These are phyloP conservation scores for Rhopalosiphum padi DNA, from an alignment of 1,140 invertebrate species.

Conservation along the genomic window DNA sequence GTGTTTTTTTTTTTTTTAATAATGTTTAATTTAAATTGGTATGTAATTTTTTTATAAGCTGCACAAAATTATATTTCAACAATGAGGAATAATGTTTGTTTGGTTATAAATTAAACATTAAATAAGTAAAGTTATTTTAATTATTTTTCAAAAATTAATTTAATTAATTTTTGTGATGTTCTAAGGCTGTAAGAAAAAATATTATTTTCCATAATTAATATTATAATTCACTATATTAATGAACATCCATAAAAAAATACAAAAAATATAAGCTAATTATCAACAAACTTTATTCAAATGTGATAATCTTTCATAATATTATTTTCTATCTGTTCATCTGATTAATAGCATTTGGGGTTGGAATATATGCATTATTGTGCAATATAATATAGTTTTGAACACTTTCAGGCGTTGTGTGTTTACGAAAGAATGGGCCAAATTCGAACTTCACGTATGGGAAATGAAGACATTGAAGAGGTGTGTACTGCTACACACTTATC, in stretches of 20 bases:
- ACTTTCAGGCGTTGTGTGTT: conserved; percentile 33
- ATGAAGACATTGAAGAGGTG: conserved; percentile 49
- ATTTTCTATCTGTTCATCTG: neutral
- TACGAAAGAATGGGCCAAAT: conserved; percentile 36
- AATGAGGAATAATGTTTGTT: neutral
- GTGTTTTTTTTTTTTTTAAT: neutral
- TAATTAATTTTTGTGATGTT: neutral
- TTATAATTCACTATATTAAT: neutral
- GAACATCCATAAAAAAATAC: neutral
- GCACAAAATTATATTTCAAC: neutral
- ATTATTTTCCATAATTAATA: neutral
- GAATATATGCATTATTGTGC: neutral
- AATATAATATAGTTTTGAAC: neutral
- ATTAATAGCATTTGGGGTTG: neutral
- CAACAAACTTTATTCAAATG: neutral
- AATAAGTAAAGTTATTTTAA: neutral
- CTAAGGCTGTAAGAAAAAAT: neutral
- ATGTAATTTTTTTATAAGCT: neutral
- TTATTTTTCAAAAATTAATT: neutral
- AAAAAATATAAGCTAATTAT: neutral
- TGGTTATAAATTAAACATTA: neutral
- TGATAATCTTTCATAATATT: neutral
- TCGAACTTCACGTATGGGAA: conserved; percentile 27
- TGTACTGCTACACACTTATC: neutral
- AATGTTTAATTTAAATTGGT: neutral